Evolutionary conservation across 2,888 invertebrate species (phyloP), one percentile per base, ranked within the genome.

Genomic region (Labia minor): DNA sequence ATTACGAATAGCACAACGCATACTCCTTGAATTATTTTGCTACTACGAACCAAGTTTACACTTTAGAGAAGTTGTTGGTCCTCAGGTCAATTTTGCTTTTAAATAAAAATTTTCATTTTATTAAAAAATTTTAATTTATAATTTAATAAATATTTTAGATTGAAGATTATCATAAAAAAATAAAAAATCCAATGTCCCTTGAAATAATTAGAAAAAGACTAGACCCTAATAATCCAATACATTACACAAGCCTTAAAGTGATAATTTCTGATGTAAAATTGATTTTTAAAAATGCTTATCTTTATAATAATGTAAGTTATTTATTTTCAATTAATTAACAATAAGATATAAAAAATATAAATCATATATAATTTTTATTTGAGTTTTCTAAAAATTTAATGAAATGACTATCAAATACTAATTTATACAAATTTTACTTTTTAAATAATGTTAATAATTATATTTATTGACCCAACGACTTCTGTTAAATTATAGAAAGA

Each of bases 11-110:
- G 85, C 89, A 71, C 92, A 95, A 80, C 82, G 94, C 71, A 83
- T 95, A 70, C 86, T 95, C 70, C 82, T 95, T 73, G 94, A 95
- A 80, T 82, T 95, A 72, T 94, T 92, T 79, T 94, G 93, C 78
- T 93, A 95, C 79, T 91, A 91, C 76, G 93, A 93, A 77, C 85
- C 86, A 73, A 92, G 92, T 79, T 84, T 91, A 73, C 87, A 89
- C 69, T 95, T 95, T 80, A 86, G 95, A 74, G 92, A 93, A 79
- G 84, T 90, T 66, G 90, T 92, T 71, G 86, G 89, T 70, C 79
- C 83, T 64, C 87, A 89, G 74, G 89, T 89, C 78, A 81, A 82
- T 78, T 62, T 63, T 65, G 18, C 14, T 63, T 21, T 21, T 63
- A 14, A 6, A 62, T 18, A 21, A 62, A 11, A 19, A 20, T 19